A percentile compares a stretch with the other conserved stretches of the same genome.
Conservation (phyloP, 1,140 invertebrate species). For the Copidosoma floridanum region DNA sequence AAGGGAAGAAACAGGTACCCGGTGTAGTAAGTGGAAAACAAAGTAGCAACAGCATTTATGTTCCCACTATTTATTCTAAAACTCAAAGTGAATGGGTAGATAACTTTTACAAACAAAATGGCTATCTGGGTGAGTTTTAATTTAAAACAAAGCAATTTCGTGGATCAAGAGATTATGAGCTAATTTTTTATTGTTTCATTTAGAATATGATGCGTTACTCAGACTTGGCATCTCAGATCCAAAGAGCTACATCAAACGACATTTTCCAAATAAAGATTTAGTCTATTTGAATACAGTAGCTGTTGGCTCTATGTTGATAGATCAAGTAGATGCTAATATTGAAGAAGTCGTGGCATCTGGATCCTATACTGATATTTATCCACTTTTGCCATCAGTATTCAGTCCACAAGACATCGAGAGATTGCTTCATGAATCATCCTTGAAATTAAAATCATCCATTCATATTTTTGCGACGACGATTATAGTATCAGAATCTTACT, state of each 20-base stretch:
- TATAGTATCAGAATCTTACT: slow-evolving; percentile 56
- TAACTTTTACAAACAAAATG: slow-evolving; percentile 91
- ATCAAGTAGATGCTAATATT: slow-evolving; percentile 78
- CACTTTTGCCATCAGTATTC: slow-evolving; percentile 77
- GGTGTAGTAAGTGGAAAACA: slow-evolving; percentile 79
- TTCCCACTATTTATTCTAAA: slow-evolving; percentile 86
- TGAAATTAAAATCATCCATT: slow-evolving; percentile 47
- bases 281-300: slow-evolving; percentile 75
- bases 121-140: slow-evolving; percentile 70
- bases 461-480: slow-evolving; percentile 45
- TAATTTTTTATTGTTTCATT: slow-evolving; percentile 33
- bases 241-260: slow-evolving; percentile 76
- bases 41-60: slow-evolving; percentile 73
- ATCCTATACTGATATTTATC: slow-evolving; percentile 77
- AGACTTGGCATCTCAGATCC: slow-evolving; percentile 87
- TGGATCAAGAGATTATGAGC: neutral
- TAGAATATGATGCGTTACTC: slow-evolving; percentile 87
- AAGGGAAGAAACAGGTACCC: slow-evolving; percentile 68
- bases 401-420: slow-evolving; percentile 72
- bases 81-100: slow-evolving; percentile 86
- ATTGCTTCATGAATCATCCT: slow-evolving; percentile 67
- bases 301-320: slow-evolving; percentile 70
- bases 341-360: slow-evolving; percentile 78
- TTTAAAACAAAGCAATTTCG: neutral
- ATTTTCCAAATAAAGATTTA: slow-evolving; percentile 71